Base-by-base conservation (phyloP, 2,797 vertebrate species). In the Hapalemur alaotrensis region DNA sequence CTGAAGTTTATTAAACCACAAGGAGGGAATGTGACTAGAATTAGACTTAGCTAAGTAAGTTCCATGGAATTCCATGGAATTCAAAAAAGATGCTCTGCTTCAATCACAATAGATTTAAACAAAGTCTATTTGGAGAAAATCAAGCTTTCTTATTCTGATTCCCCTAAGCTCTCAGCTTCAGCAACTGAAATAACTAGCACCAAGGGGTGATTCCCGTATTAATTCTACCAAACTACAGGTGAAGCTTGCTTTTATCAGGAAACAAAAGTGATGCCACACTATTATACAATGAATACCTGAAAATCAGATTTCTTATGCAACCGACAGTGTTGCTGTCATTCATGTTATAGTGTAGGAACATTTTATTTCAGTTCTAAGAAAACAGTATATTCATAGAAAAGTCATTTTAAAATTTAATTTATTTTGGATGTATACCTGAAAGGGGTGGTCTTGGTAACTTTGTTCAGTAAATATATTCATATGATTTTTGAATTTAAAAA, bases 291-390 rank as follows among this genome's bases (percentile, higher is more conserved):
- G 12, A 12, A 28, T 65, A 61, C 41, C 54, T 78, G 73, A 90
- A 95, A 92, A 57, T 81, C 38, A 79, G 28, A 90, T 87, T 89
- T 89, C 48, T 67, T 86, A 50, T 25, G 52, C 28, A 83, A 13
- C 20, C 85, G 59, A 81, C 23, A 65, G 10, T n/a, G 18, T 82
- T 87, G 48, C 70, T 88, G 59, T 85, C 75, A 75, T 79, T 96
- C 73, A 41, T 69, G 35, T 52, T 43, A 5, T 48, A 88, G n/a
- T 65, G 35, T 83, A 82, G 48, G 61, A 46, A 22, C 28, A 80
- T 93, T 93, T 94, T 90, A 81, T 80, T 83, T 96, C 43, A 84
- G 12, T 84, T 89, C n/a, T 79, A 82, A 87, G 25, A 73, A 86
- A 87, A 75, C 8, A 28, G 7, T 43, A 4, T 30, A 79, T 15